Conservation (phyloP, 2,888 invertebrate species). For the Phaedon cochleariae region DNA sequence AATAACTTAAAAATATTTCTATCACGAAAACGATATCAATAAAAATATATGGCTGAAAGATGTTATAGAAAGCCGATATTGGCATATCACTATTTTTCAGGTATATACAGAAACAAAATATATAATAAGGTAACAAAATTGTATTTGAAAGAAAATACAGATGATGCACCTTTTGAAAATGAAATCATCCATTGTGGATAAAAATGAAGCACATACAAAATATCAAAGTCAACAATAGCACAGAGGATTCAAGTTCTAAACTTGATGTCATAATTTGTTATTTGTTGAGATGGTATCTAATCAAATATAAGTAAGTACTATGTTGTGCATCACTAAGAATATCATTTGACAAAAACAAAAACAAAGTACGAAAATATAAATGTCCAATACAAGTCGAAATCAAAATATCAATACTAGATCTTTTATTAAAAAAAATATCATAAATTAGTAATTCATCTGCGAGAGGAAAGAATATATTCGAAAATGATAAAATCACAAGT, state of each 20-base stretch:
- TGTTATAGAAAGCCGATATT: constrained; percentile 28
- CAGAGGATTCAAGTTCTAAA: too few relatives aligned
- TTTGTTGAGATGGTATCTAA: background rate
- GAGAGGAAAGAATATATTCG: too few relatives aligned
- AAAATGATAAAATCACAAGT: too few relatives aligned
- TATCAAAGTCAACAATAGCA: too few relatives aligned
- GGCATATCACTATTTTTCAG: constrained; percentile 12
- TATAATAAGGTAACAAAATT: background rate
- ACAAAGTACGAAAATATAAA: background rate
- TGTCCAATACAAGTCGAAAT: constrained; percentile 7
- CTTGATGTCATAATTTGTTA: background rate
- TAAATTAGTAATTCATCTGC: too few relatives aligned
- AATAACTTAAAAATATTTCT: constrained; percentile 42
- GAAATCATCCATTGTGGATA: too few relatives aligned
- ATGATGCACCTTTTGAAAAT: constrained; percentile 10
- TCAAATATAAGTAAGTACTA: background rate
- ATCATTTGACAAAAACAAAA: background rate
- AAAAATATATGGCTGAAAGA: constrained; percentile 45
- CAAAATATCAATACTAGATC: constrained; percentile 23
- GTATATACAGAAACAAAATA: constrained; percentile 15
- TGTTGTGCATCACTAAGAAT: background rate
- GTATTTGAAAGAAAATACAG: background rate
- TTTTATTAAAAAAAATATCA: constrained; percentile 10
- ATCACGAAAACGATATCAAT: constrained; percentile 49
- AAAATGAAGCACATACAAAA: too few relatives aligned